Evolutionary conservation across 2,888 invertebrate species (phyloP).

Genomic region (Heliconius ismenius): DNA sequence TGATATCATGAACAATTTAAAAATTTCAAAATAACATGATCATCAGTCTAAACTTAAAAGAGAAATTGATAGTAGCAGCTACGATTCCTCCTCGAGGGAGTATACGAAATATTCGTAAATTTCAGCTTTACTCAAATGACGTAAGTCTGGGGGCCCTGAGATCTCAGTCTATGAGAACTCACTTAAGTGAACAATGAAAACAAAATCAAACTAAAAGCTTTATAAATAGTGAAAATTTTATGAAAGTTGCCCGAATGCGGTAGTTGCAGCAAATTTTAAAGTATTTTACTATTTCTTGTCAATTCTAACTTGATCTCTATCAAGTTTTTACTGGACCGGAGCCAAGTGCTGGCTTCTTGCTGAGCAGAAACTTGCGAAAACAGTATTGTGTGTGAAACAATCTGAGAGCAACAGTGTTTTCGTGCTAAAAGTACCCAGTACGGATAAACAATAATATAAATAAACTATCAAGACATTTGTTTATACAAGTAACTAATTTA

Average conservation of each 20-base stretch:
- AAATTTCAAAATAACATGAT: not conserved
- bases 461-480: not conserved
- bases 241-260: slow-evolving; percentile 28
- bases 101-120: too few species aligned
- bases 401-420: slow-evolving; percentile 32
- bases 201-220: slow-evolving; percentile 20
- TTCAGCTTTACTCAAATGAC: too few species aligned
- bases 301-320: slow-evolving; percentile 46
- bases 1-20: not conserved
- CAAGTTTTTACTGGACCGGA: slow-evolving; percentile 41
- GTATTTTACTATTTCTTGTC: slow-evolving; percentile 43
- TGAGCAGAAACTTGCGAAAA: slow-evolving; percentile 38
- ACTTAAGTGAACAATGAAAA: slow-evolving; percentile 24
- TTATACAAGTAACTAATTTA: not conserved
- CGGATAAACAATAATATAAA: slow-evolving; percentile 19
- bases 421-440: slow-evolving; percentile 10
- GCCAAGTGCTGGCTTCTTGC: slow-evolving; percentile 43
- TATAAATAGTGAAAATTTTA: slow-evolving; percentile 27
- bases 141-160: too few species aligned
- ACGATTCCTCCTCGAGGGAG: too few species aligned
- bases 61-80: too few species aligned
- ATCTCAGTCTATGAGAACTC: not conserved
- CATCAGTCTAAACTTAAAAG: not conserved
- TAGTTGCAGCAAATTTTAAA: slow-evolving; percentile 34
- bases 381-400: slow-evolving; percentile 41